Percentiles rank a stretch among this genome's conserved stretches.
Conservation (phyloP, 2,113 vertebrate genomes). For the Odobenus rosmarus region DNA sequence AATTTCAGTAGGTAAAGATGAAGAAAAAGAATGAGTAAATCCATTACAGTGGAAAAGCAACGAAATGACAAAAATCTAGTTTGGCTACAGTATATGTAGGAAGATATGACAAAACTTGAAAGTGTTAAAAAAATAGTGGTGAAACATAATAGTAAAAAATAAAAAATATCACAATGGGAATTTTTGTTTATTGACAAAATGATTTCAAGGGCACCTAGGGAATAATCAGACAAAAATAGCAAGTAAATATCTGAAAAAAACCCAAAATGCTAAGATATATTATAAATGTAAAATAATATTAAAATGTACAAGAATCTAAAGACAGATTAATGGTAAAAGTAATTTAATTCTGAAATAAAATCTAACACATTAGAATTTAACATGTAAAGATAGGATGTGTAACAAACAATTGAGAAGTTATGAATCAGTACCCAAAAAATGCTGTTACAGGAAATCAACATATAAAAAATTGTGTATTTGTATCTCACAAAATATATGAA, state of each 20-base stretch:
- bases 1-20: not conserved
- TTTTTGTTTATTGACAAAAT: not conserved
- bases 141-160: not conserved
- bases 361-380: not conserved
- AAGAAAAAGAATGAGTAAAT: constrained; percentile 26
- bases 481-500: not conserved
- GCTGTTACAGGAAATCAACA: not conserved
- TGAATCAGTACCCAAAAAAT: not conserved
- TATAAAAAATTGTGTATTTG: not conserved
- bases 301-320: not conserved
- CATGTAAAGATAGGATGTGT: not conserved
- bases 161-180: not conserved
- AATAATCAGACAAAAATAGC: not conserved
- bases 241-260: not conserved
- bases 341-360: constrained; percentile 20
- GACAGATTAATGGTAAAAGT: not conserved
- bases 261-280: not conserved
- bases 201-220: not conserved
- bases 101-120: not conserved
- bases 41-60: not conserved
- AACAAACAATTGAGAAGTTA: not conserved
- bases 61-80: not conserved
- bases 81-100: not conserved
- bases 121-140: not conserved
- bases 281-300: not conserved